Base-by-base conservation (phyloP, 2,888 invertebrate genomes). In the Beris morrisii region DNA sequence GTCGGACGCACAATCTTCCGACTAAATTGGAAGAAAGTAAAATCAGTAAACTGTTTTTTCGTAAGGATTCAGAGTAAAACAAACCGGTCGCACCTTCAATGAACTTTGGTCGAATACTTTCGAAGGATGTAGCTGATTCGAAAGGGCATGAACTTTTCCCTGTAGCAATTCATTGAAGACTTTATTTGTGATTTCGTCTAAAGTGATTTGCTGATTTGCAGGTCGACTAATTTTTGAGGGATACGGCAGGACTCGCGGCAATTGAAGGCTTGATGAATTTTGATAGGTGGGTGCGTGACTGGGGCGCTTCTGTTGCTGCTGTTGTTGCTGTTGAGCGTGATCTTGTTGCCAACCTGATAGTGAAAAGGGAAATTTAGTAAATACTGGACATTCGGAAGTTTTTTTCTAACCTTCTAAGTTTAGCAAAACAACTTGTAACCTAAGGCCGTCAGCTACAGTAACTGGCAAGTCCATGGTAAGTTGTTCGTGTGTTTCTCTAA, bases 111-210 rank as follows among this genome's bases (percentile, higher is more conserved):
- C 86, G 50, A 82, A 82, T 54, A 77, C 70, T 56, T 73, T 71
- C 22, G 48, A 38, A 48, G 66, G 43, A 46, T 59, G 54, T 43
- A 50, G 53, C 68, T 69, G 13, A 43, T 52, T 64, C 12, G 64
- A 61, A 67, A 77, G 80, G 7, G 79, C 78, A 69, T 85, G 84
- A 0, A 83, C 81, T 75, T 88, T 86, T 66, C 87, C 88, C 72
- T 89, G 88, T 66, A 90, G 79, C 67, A 91, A 81, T 72, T 90
- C 90, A 77, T 89, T 89, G 75, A 90, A 91, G 54, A 90, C 89
- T 78, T 87, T 85, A 78, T 90, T 90, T 5, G 90, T 90, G 64
- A 91, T 87, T 79, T 90, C 90, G 73, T 90, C 89, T 57, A 89
- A 70, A 3, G 80, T 78, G n/a, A 74, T 76, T 68, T 79, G 79